phyloP scores from a whole-genome alignment of 2,888 invertebrate species.

The Amphipyra berbera region DNA sequence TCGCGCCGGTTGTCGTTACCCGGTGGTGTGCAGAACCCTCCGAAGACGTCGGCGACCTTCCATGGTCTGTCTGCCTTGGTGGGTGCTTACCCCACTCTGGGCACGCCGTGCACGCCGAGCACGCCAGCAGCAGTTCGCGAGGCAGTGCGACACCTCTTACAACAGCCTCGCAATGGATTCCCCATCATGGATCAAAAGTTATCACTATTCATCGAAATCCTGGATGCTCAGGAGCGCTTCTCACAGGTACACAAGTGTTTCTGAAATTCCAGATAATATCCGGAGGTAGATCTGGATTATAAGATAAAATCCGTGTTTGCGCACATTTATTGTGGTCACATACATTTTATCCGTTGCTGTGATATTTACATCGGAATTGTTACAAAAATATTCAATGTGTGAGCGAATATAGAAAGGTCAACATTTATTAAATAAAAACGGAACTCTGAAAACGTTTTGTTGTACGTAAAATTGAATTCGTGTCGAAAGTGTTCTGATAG shows the following conservation, averaged over 20 bases:
- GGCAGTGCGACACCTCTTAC: slow-evolving; percentile 92
- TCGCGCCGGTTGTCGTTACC: slow-evolving; percentile 89
- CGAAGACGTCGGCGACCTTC: slow-evolving; percentile 91
- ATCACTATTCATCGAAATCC: slow-evolving; percentile 94
- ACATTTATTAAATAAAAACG: slow-evolving; percentile 32
- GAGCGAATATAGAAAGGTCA: slow-evolving; percentile 20
- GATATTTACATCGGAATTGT: slow-evolving; percentile 45
- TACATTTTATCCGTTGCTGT: slow-evolving; percentile 24
- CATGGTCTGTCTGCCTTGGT: slow-evolving; percentile 87
- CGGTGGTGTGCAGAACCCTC: slow-evolving; percentile 84
- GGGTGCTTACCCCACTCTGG: slow-evolving; percentile 73
- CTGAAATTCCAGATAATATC: neutral
- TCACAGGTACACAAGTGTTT: slow-evolving; percentile 91
- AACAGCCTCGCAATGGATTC: slow-evolving; percentile 93
- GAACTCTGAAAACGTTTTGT: slow-evolving; percentile 5
- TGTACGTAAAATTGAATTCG: slow-evolving; percentile 32
- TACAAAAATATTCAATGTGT: slow-evolving; percentile 34
- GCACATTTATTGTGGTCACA: slow-evolving; percentile 43
- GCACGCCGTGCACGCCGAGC: slow-evolving; percentile 84
- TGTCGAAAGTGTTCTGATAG: slow-evolving; percentile 47
- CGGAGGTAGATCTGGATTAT: slow-evolving; percentile 17
- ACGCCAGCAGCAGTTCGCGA: slow-evolving; percentile 92
- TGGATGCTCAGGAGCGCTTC: slow-evolving; percentile 95
- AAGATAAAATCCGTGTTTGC: slow-evolving; percentile 24
- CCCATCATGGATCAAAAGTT: slow-evolving; percentile 94